phyloP scores from a whole-genome alignment of 2,797 vertebrate genomes.

The Apogon hyalosoma region DNA sequence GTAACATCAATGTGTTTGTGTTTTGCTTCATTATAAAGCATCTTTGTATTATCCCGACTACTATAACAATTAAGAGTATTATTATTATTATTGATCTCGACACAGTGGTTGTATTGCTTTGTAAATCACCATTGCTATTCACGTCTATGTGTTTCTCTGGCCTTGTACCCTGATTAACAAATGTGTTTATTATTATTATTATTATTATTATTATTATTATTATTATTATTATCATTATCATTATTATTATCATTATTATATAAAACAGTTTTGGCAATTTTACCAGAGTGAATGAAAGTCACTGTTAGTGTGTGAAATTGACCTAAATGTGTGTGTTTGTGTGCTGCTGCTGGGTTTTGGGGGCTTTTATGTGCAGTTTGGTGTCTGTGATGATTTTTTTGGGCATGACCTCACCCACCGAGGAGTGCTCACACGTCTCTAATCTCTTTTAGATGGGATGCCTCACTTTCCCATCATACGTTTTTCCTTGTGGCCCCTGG shows the following conservation, averaged over 20 bases:
- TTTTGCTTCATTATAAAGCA: background rate
- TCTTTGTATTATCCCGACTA: background rate
- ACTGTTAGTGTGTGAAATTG: background rate
- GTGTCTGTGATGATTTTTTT: conserved; percentile 65
- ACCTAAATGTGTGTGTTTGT: background rate
- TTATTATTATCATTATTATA: no score
- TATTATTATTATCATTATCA: no score
- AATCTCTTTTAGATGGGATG: conserved; percentile 85
- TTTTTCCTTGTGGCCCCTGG: conserved; percentile 77
- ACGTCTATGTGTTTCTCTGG: background rate
- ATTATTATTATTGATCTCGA: background rate
- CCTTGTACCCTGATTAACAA: background rate
- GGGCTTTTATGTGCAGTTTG: conserved; percentile 56
- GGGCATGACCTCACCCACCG: conserved; percentile 80
- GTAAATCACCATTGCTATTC: background rate
- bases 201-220: no score
- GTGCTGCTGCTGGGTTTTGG: conserved; percentile 1
- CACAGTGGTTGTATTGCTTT: no score
- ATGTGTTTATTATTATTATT: no score
- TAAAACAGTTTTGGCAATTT: no score
- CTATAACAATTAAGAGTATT: no score
- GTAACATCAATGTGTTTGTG: background rate
- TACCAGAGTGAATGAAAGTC: conserved; percentile 8
- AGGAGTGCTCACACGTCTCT: conserved; percentile 79
- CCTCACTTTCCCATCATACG: conserved; percentile 79